Percentiles rank a stretch among this genome's conserved stretches.
Conservation (phyloP, 2,113 vertebrate genomes). For the Varanus salvator region DNA sequence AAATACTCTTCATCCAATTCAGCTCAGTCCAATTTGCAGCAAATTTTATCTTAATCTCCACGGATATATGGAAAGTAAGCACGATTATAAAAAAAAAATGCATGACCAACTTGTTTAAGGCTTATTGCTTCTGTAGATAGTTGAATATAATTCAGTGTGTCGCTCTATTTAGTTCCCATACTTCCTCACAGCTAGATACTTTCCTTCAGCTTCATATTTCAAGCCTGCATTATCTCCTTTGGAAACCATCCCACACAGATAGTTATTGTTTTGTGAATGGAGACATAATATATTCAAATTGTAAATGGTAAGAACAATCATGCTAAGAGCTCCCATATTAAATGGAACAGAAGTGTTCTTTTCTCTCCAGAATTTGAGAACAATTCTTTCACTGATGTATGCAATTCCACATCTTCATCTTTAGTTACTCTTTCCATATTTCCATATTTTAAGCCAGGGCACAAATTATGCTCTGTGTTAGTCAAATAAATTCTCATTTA, state of each 20-base stretch:
- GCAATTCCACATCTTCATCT: not conserved
- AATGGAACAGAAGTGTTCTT: conserved; percentile 30
- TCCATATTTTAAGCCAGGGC: not conserved
- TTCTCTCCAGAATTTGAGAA: conserved; percentile 16
- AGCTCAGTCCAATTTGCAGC: not conserved
- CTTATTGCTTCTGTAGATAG: not conserved
- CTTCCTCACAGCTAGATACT: conserved; percentile 20
- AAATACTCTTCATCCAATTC: too few relatives aligned
- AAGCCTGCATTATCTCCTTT: conserved; percentile 8
- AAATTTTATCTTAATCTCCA: not conserved
- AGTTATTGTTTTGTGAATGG: conserved; percentile 39
- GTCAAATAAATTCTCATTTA: not conserved
- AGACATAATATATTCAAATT: conserved; percentile 35
- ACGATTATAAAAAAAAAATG: not conserved
- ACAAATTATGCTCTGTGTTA: not conserved
- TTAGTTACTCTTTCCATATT: conserved; percentile 1
- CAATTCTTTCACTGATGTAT: conserved; percentile 3
- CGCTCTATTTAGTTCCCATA: not conserved
- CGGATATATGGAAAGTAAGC: not conserved
- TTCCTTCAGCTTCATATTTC: conserved; percentile 18
- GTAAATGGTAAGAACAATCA: conserved; percentile 22
- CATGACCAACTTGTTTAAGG: not conserved
- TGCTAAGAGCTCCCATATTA: conserved; percentile 19
- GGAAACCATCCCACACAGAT: conserved; percentile 5
- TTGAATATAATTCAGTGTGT: not conserved